Base-by-base conservation (phyloP, 2,113 vertebrate species). In the Holacanthus passer region DNA sequence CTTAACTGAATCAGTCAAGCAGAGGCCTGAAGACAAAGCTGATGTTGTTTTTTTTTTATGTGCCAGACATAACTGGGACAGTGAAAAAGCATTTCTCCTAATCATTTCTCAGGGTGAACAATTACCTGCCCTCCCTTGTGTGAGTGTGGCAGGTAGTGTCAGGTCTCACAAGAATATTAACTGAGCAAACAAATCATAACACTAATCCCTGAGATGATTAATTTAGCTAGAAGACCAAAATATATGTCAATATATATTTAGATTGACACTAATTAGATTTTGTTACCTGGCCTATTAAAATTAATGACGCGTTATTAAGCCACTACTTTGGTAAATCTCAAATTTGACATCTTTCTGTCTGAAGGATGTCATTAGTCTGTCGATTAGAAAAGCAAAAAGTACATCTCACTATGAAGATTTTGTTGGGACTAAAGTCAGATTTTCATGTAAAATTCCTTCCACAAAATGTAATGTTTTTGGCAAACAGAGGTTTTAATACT, bases 391-490 rank as follows among this genome's bases (percentile, higher is more conserved):
- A n/a, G 14, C 7, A 12, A 32, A 55, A 45, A 39, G 29, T 50
- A 2, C 8, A 63, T 37, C 11, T 32, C 55, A 20, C 10, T 41
- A 0, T 50, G 1, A 12, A 27, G 37, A 14, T 35, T 73, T 77
- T 24, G 27, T 39, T 1, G 17, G 50, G 16, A 55, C n/a, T n/a
- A n/a, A n/a, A n/a, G n/a, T n/a, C n/a, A n/a, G n/a, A n/a, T n/a
- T n/a, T n/a, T n/a, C n/a, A n/a, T n/a, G n/a, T 2, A 19, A 7
- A 47, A 5, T 2, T 37, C 52, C 7, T 50, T 53, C 35, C 35
- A 35, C 35, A 35, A 35, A 35, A 35, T 37, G 35, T 37, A 37
- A 37, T 35, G 45, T 79, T 41, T 16, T 73, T 86, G 77, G 85
- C 45, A 74, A 73, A 64, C 39, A 67, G 53, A 68, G 7, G 29